phyloP scores from a whole-genome alignment of 2,797 vertebrate genomes.

The Argyrosomus regius region DNA sequence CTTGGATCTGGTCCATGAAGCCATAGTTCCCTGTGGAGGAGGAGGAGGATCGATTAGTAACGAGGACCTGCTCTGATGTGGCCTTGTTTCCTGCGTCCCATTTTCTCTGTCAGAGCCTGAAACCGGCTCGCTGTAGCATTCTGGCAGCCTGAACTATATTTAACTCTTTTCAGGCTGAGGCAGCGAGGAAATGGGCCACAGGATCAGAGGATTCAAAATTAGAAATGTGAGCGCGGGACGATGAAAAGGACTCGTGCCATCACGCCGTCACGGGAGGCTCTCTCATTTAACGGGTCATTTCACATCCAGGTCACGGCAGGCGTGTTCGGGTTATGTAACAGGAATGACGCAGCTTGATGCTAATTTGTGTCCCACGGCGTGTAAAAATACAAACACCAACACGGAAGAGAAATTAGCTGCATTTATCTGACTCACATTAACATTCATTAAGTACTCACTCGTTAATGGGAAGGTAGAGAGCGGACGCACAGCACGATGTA shows the following conservation, averaged over 20 bases:
- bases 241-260: slow-evolving; percentile 15
- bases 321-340: slow-evolving; percentile 34
- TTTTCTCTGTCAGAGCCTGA: slow-evolving; percentile 48
- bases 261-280: slow-evolving; percentile 6
- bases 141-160: slow-evolving; percentile 49
- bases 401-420: slow-evolving; percentile 31
- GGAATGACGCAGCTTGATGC: slow-evolving; percentile 26
- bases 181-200: slow-evolving; percentile 52
- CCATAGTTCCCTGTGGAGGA: slow-evolving; percentile 86
- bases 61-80: slow-evolving; percentile 16
- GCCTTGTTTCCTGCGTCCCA: slow-evolving; percentile 53
- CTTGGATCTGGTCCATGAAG: slow-evolving; percentile 89
- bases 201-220: slow-evolving; percentile 49
- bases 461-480: slow-evolving; percentile 42
- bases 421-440: slow-evolving; percentile 45
- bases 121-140: slow-evolving; percentile 7
- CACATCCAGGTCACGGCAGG: slow-evolving; percentile 46
- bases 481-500: slow-evolving; percentile 29
- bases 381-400: neutral
- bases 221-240: slow-evolving; percentile 30
- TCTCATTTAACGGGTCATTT: slow-evolving; percentile 43
- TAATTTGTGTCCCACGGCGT: slow-evolving; percentile 3
- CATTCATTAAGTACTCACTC: slow-evolving; percentile 54
- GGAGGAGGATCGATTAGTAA: slow-evolving; percentile 26
- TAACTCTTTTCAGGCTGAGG: slow-evolving; percentile 44